phyloP scores from a whole-genome alignment of 2,888 invertebrate species.

The Cremastinae sp. region DNA sequence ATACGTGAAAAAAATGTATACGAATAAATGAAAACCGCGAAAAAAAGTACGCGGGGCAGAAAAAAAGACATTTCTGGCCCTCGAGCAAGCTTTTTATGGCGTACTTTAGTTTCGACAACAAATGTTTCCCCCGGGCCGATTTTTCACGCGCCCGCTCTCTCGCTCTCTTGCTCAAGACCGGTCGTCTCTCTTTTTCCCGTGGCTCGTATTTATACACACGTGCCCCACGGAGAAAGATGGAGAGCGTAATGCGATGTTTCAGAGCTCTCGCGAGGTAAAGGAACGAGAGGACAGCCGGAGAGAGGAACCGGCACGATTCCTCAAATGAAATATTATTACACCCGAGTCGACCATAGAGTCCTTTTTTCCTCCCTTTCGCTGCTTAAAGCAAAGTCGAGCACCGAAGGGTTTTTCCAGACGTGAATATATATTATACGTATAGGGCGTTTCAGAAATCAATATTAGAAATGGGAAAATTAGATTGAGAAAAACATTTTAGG shows the following conservation, averaged over 20 bases:
- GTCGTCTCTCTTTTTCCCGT: slow-evolving; percentile 2
- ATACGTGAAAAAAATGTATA: slow-evolving; percentile 17
- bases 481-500: too few relatives aligned
- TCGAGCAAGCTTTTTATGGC: slow-evolving; percentile 56
- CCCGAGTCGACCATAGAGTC: slow-evolving; percentile 59
- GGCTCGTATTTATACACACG: slow-evolving; percentile 32
- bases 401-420: slow-evolving; percentile 49
- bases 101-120: slow-evolving; percentile 61
- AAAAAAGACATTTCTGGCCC: slow-evolving; percentile 43
- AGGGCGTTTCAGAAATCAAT: background rate
- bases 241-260: slow-evolving; percentile 53
- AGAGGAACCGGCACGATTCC: slow-evolving; percentile 66
- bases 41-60: slow-evolving; percentile 34
- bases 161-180: slow-evolving; percentile 39
- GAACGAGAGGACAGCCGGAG: slow-evolving; percentile 16
- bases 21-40: slow-evolving; percentile 11
- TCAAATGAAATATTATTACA: slow-evolving; percentile 73
- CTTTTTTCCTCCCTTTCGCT: background rate
- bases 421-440: background rate
- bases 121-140: slow-evolving; percentile 61
- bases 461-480: too few relatives aligned
- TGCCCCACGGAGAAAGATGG: slow-evolving; percentile 45
- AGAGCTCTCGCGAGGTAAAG: slow-evolving; percentile 31
- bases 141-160: slow-evolving; percentile 52
- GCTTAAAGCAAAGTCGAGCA: slow-evolving; percentile 46